A percentile compares a stretch with the other conserved stretches of the same genome.
These are phyloP conservation scores for Toxotes jaculatrix DNA, from an alignment of 2,113 vertebrate genomes.

Conservation along the genomic window DNA sequence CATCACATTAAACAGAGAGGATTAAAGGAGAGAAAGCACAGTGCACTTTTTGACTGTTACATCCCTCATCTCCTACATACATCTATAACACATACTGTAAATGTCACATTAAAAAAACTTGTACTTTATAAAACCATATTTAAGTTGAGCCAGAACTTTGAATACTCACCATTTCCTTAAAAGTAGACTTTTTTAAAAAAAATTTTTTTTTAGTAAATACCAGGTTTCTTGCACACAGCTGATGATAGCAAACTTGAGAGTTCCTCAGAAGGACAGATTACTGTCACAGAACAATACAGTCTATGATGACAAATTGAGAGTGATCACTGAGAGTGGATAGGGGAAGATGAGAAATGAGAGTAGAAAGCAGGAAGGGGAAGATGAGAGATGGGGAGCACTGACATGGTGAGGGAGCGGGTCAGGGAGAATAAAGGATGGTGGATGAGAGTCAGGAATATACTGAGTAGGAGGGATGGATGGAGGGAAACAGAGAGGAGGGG, in stretches of 20 bases:
- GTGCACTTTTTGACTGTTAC: background rate
- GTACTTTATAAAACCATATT: too few species aligned
- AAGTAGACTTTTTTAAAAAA: background rate
- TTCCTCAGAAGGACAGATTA: constrained; percentile 57
- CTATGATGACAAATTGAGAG: constrained; percentile 69
- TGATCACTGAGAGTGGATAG: constrained; percentile 66
- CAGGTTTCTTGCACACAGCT: constrained; percentile 16
- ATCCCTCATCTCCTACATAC: background rate
- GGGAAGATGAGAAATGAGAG: constrained; percentile 58
- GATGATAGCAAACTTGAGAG: constrained; percentile 36
- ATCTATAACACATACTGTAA: background rate
- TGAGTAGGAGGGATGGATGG: constrained; percentile 64
- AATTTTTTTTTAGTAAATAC: constrained; percentile 9
- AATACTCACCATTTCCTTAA: background rate
- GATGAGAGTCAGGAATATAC: constrained; percentile 65
- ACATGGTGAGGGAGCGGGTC: constrained; percentile 70
- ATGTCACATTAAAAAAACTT: background rate
- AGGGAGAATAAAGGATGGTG: constrained; percentile 69
- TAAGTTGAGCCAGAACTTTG: constrained; percentile 3
- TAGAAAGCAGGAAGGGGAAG: constrained; percentile 39
- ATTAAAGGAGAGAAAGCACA: background rate
- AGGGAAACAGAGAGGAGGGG: constrained; percentile 46
- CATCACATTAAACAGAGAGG: background rate
- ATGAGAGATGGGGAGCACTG: constrained; percentile 68
- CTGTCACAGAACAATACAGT: constrained; percentile 68